Evolutionary conservation across 30 jellyfish, hydroid and myxozoan genomes (phyloP).

Genomic region (Aurelia aurita complex sp. Pacific): DNA sequence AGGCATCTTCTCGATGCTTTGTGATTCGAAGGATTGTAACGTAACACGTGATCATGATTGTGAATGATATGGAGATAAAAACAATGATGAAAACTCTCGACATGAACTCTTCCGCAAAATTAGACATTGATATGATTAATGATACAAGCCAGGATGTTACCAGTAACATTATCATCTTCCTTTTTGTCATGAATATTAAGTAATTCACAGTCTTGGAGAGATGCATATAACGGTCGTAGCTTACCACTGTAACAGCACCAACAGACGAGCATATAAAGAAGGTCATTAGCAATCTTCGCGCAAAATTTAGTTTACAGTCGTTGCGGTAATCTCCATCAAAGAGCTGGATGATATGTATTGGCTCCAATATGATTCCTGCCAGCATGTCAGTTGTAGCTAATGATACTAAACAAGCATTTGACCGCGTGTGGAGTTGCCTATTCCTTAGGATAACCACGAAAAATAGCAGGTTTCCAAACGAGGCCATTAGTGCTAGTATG

Average conservation of each 20-base stretch:
- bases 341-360: slow-evolving; percentile 30
- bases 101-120: slow-evolving; percentile 32
- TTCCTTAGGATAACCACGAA: slow-evolving; percentile 1
- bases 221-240: slow-evolving; percentile 58
- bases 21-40: slow-evolving; percentile 18
- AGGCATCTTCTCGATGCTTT: slow-evolving; percentile 3
- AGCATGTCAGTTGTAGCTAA: slow-evolving; percentile 57
- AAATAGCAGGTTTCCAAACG: slow-evolving; percentile 23
- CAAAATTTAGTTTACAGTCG: slow-evolving; percentile 16
- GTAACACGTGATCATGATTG: slow-evolving; percentile 51
- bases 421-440: slow-evolving; percentile 19
- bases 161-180: neutral
- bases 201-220: slow-evolving; percentile 38
- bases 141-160: slow-evolving; percentile 56
- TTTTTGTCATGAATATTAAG: slow-evolving; percentile 29
- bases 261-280: slow-evolving; percentile 59
- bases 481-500: slow-evolving; percentile 16
- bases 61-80: slow-evolving; percentile 16
- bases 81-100: slow-evolving; percentile 19
- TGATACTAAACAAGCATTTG: slow-evolving; percentile 23
- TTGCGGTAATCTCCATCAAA: neutral
- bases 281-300: slow-evolving; percentile 24
- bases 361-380: slow-evolving; percentile 41
- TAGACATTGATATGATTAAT: slow-evolving; percentile 43
- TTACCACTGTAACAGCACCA: slow-evolving; percentile 29